A percentile compares a stretch with the other conserved stretches of the same genome.
These are phyloP conservation scores for Andrena haemorrhoa DNA, from an alignment of 2,888 invertebrate species.

Conservation along the genomic window DNA sequence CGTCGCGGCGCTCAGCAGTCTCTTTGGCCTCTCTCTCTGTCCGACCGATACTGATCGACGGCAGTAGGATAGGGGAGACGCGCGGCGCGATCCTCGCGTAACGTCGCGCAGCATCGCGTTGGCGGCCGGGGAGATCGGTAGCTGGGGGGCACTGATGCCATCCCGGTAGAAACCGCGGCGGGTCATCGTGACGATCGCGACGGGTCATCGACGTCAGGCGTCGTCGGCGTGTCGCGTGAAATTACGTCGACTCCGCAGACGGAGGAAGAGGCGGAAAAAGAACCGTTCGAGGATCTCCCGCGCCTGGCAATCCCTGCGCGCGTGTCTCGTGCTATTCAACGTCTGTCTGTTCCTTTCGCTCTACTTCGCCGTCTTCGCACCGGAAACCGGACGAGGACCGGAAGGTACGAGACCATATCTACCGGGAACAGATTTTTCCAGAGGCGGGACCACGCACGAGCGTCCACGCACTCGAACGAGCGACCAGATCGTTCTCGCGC, in stretches of 20 bases:
- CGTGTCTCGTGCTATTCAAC: constrained; percentile 43
- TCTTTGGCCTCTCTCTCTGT: constrained; percentile 21
- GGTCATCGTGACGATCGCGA: constrained; percentile 47
- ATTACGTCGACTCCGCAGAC: constrained; percentile 27
- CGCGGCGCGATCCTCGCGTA: constrained; percentile 37
- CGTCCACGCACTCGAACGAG: not conserved
- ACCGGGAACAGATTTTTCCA: constrained; percentile 16
- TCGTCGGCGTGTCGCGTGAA: constrained; percentile 57
- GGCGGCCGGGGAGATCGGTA: not conserved
- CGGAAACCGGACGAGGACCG: constrained; percentile 44
- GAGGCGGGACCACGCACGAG: not conserved
- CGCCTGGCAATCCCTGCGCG: constrained; percentile 24
- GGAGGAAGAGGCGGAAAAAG: constrained; percentile 41
- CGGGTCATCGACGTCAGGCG: constrained; percentile 42
- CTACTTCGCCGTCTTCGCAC: constrained; percentile 45
- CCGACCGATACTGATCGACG: constrained; percentile 37
- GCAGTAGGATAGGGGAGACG: constrained; percentile 20
- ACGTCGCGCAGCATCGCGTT: constrained; percentile 27
- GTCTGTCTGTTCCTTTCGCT: constrained; percentile 34
- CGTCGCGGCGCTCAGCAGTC: constrained; percentile 69
- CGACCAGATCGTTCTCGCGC: constrained; percentile 1
- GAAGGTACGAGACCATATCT: constrained; percentile 49
- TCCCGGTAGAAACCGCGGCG: constrained; percentile 19
- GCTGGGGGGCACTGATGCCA: constrained; percentile 10
- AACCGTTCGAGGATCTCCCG: constrained; percentile 35